Evolutionary conservation across 2,888 invertebrate genomes (phyloP).

Genomic region (Chromoteleia sp.): DNA sequence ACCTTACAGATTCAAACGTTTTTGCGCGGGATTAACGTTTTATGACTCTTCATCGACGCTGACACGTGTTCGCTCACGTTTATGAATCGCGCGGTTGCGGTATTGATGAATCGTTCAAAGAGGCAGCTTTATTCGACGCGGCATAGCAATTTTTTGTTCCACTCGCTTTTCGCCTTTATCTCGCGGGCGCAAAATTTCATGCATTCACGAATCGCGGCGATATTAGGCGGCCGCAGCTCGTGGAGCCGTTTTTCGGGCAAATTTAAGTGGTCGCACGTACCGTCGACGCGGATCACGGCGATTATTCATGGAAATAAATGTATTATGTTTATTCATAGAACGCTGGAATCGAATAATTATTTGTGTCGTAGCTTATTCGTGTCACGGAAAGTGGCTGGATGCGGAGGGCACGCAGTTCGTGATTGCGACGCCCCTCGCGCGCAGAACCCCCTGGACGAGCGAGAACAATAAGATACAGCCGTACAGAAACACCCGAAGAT

Average conservation of each 20-base stretch:
- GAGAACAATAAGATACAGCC: conserved; percentile 83
- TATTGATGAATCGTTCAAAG: conserved; percentile 44
- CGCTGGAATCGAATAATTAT: conserved; percentile 36
- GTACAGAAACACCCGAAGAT: conserved; percentile 86
- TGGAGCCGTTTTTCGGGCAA: too few relatives aligned
- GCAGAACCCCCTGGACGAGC: conserved; percentile 85
- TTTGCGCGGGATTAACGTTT: conserved; percentile 54
- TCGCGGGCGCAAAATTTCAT: conserved; percentile 5
- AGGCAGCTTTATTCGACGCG: conserved; percentile 32
- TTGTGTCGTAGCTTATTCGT: conserved; percentile 91
- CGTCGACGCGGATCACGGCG: conserved; percentile 4
- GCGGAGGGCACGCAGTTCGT: conserved; percentile 94
- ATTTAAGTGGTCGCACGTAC: conserved; percentile 6
- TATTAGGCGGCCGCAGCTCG: not conserved
- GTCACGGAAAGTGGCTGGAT: conserved; percentile 92
- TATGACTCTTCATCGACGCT: conserved; percentile 38
- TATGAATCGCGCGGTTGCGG: conserved; percentile 25
- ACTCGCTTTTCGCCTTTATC: conserved; percentile 19
- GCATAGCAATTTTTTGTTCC: conserved; percentile 29
- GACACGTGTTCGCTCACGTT: conserved; percentile 43
- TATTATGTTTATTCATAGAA: conserved; percentile 27
- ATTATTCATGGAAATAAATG: conserved; percentile 30
- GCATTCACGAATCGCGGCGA: not conserved
- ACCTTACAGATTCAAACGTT: conserved; percentile 47
- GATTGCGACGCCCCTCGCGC: conserved; percentile 90